A percentile compares a stretch with the other conserved stretches of the same genome.
Conservation (phyloP, 2,888 invertebrate species). For the Galeopsomyia nigrocyanea region DNA sequence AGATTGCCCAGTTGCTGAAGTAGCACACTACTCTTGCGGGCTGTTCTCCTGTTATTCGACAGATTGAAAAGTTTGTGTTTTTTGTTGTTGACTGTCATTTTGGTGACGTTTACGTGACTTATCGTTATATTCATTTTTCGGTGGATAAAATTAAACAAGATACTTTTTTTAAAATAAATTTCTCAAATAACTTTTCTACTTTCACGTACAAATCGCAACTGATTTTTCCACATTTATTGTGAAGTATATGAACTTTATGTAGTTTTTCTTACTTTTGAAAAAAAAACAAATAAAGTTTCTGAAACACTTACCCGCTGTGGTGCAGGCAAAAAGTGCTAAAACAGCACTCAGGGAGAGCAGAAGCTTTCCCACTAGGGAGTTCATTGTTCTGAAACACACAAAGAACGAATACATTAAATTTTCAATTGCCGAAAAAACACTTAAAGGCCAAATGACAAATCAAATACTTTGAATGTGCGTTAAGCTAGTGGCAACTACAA, state of each 20-base stretch:
- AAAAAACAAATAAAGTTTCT: not conserved
- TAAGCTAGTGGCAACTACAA: no score
- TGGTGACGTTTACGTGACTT: no score
- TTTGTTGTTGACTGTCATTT: not conserved
- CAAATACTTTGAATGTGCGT: not conserved
- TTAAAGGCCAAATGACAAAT: not conserved
- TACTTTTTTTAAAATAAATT: not conserved
- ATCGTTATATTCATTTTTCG: no score
- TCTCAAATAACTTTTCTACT: not conserved
- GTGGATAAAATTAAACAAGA: not conserved
- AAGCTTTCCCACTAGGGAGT: slow-evolving; percentile 37
- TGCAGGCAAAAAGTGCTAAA: slow-evolving; percentile 31
- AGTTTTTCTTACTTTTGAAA: not conserved
- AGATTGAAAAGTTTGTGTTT: not conserved
- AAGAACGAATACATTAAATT: no score
- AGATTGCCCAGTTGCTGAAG: slow-evolving; percentile 88
- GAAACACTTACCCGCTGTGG: slow-evolving; percentile 35
- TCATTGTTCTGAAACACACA: slow-evolving; percentile 17
- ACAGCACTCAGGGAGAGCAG: slow-evolving; percentile 41
- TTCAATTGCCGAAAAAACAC: slow-evolving; percentile 7
- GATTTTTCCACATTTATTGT: no score
- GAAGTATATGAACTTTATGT: no score
- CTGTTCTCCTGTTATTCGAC: slow-evolving; percentile 19
- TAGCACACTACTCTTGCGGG: slow-evolving; percentile 73
- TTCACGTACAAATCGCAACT: no score